Evolutionary conservation across 2,888 invertebrate genomes (phyloP), one percentile per base, ranked within the genome.

Genomic region (Metalampra italica): DNA sequence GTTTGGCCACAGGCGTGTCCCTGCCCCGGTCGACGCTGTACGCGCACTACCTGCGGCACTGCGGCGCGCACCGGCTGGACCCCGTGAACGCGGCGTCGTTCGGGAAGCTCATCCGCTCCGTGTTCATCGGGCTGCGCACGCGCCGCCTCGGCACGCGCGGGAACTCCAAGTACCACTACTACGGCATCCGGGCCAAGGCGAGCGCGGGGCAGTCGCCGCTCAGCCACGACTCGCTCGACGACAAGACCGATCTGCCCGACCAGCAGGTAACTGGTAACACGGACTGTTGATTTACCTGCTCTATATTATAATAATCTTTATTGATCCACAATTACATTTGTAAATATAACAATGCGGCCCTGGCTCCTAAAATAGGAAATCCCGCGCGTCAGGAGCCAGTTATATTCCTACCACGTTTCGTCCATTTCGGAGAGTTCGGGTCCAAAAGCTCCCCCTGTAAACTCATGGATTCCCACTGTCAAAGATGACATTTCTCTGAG

Each of bases 21-120:
- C 88, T 98, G 50, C 98, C 98, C 1, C 93, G 99, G 39, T 98
- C 98, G 36, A 98, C 98, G 0, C 91, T 99, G 34, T 99, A 99
- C 90, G 95, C 96, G 70, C 99, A 99, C 87, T 99, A 99, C 83
- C 92, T 98, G 67, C 94, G 97, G 15, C 99, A 99, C 85, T 99
- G 99, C 83, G 91, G 93, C 40, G 93, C 96, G 71, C 94, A 97
- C 78, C 97, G 97, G 77, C 91, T 99, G 59, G 99, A 99, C 79
- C 98, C 99, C 0, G 98, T 99, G 56, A 99, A 99, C 90, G 98
- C 99, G 37, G 99, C 99, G 8, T 98, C 98, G 34, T 99, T 99
- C 90, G 99, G 99, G 55, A 99, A 99, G 88, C 92, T 99, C 39
- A 99, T 99, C 72, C 94, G 99, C 52, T 98, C 98, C 3, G 99